Conservation (phyloP, 1,140 invertebrate genomes). For the Melanaphis sacchari region DNA sequence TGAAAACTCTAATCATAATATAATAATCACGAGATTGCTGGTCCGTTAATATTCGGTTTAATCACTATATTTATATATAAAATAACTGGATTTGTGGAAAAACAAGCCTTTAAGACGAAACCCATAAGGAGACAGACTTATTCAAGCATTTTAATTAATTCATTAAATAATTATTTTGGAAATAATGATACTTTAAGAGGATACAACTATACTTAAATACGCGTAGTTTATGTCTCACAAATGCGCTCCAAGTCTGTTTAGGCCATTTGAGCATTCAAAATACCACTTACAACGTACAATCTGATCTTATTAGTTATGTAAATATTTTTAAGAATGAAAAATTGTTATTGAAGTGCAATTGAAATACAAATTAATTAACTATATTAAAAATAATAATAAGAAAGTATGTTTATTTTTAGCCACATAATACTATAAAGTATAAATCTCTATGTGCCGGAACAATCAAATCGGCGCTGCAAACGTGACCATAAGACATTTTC, state of each 20-base stretch:
- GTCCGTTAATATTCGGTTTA: neutral
- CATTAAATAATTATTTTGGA: neutral
- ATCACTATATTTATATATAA: neutral
- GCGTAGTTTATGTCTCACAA: neutral
- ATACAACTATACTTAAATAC: neutral
- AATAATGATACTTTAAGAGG: neutral
- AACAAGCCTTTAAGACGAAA: neutral
- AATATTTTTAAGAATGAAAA: neutral
- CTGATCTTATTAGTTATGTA: neutral
- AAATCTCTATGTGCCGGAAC: neutral
- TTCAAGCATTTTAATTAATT: slow-evolving; percentile 19
- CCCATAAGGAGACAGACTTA: neutral
- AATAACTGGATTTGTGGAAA: neutral
- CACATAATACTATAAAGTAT: neutral
- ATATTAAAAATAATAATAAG: neutral
- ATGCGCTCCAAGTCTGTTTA: neutral
- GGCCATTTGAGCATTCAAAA: neutral
- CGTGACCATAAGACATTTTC: neutral
- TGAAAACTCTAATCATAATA: neutral
- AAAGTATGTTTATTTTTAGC: neutral
- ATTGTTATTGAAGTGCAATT: too few species aligned
- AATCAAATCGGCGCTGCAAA: neutral
- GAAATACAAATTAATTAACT: neutral
- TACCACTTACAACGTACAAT: neutral
- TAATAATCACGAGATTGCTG: slow-evolving; percentile 4